Evolutionary conservation across 2,888 invertebrate species (phyloP).

Genomic region (Mellilla xanthometata): DNA sequence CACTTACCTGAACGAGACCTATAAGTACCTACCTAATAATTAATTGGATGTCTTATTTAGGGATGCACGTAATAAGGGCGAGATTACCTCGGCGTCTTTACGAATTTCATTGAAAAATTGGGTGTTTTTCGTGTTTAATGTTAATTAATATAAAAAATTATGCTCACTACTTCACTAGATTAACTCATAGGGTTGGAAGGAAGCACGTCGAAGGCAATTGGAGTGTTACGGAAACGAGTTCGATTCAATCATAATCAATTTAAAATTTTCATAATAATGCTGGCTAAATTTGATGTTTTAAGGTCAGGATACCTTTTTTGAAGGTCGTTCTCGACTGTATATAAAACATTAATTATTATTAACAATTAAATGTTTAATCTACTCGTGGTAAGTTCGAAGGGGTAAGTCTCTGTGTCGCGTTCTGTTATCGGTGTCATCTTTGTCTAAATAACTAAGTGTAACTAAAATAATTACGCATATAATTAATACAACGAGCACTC

Average conservation of each 20-base stretch:
- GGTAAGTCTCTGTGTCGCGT: constrained; percentile 67
- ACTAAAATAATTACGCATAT: constrained; percentile 38
- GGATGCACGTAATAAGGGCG: constrained; percentile 59
- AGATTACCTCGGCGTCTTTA: constrained; percentile 50
- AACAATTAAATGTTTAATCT: constrained; percentile 42
- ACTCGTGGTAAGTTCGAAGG: constrained; percentile 54
- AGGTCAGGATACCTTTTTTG: constrained; percentile 33
- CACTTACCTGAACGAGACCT: constrained; percentile 67
- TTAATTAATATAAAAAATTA: constrained; percentile 59
- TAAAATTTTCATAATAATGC: constrained; percentile 38
- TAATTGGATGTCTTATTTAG: constrained; percentile 72
- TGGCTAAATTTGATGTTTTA: constrained; percentile 45
- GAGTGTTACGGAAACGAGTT: constrained; percentile 18
- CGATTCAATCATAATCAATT: constrained; percentile 24
- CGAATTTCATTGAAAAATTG: constrained; percentile 69
- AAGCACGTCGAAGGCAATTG: constrained; percentile 27
- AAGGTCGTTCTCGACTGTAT: constrained; percentile 59
- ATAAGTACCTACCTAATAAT: constrained; percentile 45
- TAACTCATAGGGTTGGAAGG: constrained; percentile 44
- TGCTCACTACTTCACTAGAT: constrained; percentile 65
- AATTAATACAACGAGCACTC: constrained; percentile 64
- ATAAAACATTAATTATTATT: constrained; percentile 49
- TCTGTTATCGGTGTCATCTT: constrained; percentile 68
- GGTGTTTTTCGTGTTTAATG: constrained; percentile 62
- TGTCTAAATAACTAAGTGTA: constrained; percentile 60